Conservation (phyloP, 2,113 vertebrate species). For the Hemibagrus wyckioides region DNA sequence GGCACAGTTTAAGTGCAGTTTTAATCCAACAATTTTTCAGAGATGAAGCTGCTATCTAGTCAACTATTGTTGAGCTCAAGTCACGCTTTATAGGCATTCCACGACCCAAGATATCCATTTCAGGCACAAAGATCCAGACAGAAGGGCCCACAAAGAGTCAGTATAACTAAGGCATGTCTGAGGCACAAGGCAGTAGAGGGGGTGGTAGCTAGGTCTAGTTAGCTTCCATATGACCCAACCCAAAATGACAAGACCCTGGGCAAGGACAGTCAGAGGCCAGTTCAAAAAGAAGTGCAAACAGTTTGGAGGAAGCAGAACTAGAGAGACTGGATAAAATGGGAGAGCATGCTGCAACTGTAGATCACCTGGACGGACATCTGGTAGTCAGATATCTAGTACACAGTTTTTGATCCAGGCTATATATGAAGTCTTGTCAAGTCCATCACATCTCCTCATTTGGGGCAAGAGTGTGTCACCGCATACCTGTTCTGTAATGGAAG, state of each 20-base stretch:
- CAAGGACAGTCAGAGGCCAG: not conserved
- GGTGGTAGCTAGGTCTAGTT: not conserved
- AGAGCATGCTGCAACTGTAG: not conserved
- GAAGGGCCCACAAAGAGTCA: not conserved
- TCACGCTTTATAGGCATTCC: not conserved
- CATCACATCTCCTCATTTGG: not conserved
- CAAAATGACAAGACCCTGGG: not conserved
- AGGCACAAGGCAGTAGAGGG: not conserved
- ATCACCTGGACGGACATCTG: not conserved
- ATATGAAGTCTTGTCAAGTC: not conserved
- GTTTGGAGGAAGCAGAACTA: too few species aligned
- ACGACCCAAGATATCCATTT: not conserved
- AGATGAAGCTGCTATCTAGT: not conserved
- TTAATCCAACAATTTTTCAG: not conserved
- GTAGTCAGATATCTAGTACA: not conserved
- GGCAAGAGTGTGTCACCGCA: not conserved
- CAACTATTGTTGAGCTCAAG: too few species aligned
- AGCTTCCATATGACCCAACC: not conserved
- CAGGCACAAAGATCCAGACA: too few species aligned
- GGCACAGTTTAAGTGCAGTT: not conserved
- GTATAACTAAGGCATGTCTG: not conserved
- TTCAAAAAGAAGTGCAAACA: not conserved
- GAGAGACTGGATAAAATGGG: not conserved
- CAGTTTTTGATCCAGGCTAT: not conserved
- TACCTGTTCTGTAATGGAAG: not conserved